Percentiles rank a stretch among this genome's conserved stretches.
phyloP scores from a whole-genome alignment of 2,113 vertebrate genomes.

The Polypterus bichir region DNA sequence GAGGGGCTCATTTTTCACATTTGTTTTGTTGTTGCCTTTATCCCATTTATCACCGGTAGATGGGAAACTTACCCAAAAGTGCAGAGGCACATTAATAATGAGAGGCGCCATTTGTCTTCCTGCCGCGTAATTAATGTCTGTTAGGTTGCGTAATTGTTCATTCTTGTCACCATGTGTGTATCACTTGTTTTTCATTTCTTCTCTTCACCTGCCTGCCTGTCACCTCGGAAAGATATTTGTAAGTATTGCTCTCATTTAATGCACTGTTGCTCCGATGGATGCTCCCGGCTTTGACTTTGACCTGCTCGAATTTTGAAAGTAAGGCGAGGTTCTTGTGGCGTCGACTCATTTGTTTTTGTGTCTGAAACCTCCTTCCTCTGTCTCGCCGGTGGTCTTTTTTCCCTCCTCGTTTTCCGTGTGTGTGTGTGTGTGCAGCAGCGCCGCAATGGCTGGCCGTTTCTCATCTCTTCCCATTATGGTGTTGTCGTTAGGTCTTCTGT shows the following conservation, averaged over 20 bases:
- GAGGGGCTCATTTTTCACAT: constrained; percentile 49
- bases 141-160: constrained; percentile 70
- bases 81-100: constrained; percentile 83
- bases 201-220: constrained; percentile 51
- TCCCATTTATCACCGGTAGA: constrained; percentile 82
- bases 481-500: constrained; percentile 34
- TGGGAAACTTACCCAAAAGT: constrained; percentile 77
- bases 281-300: too few species aligned
- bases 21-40: constrained; percentile 58
- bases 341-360: too few species aligned
- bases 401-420: not conserved
- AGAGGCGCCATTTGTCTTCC: constrained; percentile 68
- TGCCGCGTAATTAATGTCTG: constrained; percentile 64
- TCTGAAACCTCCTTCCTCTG: too few species aligned
- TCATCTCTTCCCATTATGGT: not conserved
- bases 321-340: too few species aligned
- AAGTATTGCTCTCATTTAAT: constrained; percentile 41
- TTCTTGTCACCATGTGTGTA: constrained; percentile 63
- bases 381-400: too few species aligned
- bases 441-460: too few species aligned
- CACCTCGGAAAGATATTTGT: constrained; percentile 64
- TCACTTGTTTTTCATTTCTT: constrained; percentile 56
- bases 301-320: too few species aligned
- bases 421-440: constrained; percentile 1
- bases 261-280: constrained; percentile 25